Base-by-base conservation (phyloP, 2,797 vertebrate genomes). In the Sebastes diaconus region DNA sequence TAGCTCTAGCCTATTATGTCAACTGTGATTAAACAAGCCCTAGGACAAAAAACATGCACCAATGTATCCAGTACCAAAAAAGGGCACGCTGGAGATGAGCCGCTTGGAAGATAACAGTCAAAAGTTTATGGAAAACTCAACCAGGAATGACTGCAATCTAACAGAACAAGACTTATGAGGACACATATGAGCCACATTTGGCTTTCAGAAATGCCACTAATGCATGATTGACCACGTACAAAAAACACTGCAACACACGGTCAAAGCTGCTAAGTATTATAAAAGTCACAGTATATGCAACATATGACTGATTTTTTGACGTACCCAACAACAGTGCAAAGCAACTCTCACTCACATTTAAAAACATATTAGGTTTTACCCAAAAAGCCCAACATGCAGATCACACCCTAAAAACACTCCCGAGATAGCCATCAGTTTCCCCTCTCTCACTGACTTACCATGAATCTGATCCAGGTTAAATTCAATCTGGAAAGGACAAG, bases 381-480 rank as follows among this genome's bases (percentile, higher is more conserved):
- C 39, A 42, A 42, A 65, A 80, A 88, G 42, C 70, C 70, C 39
- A 82, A 72, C 93, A 94, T 94, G 93, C 94, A 94, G 88, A 84
- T 85, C 86, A 90, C 90, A 93, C 87, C 84, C 89, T 89, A 52
- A 79, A 79, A 79, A 79, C 77, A 92, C 76, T 71, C 68, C 65
- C 65, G 66, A 88, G 75, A 84, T 69, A 74, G 71, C 70, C 75
- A 87, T 77, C 77, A 22, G 63, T 74, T 84, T 55, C 3, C 69
- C 75, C 39, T 67, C 68, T 70, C 67, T 73, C 68, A 69, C 84
- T 59, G 78, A 96, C 97, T 98, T 95, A 99, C 97, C 97, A 88
- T 97, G 96, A 87, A 97, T 96, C 87, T 97, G 97, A 88, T 97
- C 96, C 96, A 95, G 94, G 93, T 96, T 97, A 97, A 97, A 98